Conservation (phyloP, 64 coral and sea anemone genomes). For the Montipora foliosa region DNA sequence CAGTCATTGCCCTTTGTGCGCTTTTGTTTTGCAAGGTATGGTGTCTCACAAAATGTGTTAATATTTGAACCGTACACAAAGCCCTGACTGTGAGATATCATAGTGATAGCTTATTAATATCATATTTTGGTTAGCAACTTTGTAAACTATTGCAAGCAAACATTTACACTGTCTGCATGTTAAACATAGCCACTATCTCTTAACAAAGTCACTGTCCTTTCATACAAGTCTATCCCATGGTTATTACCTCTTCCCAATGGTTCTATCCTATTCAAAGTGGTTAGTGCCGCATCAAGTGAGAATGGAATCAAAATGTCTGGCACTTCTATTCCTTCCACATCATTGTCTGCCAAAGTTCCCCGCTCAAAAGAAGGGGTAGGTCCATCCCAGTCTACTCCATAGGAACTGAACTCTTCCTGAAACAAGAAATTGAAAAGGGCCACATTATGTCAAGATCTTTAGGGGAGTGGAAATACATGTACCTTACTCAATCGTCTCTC, state of each 20-base stretch:
- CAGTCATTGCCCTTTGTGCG: too few species aligned
- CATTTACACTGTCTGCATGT: too few species aligned
- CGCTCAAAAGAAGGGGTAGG: slow-evolving; percentile 3
- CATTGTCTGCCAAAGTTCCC: not conserved
- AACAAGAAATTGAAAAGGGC: not conserved
- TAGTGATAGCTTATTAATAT: too few species aligned
- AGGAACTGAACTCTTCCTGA: not conserved
- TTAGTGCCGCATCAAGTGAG: not conserved
- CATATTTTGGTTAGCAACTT: too few species aligned
- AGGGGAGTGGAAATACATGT: not conserved
- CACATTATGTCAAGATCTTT: not conserved
- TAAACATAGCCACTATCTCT: too few species aligned
- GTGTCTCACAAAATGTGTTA: too few species aligned
- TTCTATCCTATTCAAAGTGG: not conserved
- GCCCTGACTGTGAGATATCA: too few species aligned
- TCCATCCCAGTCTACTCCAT: slow-evolving; percentile 44
- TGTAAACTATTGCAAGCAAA: too few species aligned
- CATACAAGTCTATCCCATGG: slow-evolving; percentile 30
- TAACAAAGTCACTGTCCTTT: not conserved
- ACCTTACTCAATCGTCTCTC: not conserved
- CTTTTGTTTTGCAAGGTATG: too few species aligned
- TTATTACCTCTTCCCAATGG: not conserved
- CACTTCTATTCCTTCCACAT: not conserved
- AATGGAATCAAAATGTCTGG: not conserved
- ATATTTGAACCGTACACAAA: too few species aligned